Conservation (phyloP, 2,113 vertebrate species). For the Petroica traversi region DNA sequence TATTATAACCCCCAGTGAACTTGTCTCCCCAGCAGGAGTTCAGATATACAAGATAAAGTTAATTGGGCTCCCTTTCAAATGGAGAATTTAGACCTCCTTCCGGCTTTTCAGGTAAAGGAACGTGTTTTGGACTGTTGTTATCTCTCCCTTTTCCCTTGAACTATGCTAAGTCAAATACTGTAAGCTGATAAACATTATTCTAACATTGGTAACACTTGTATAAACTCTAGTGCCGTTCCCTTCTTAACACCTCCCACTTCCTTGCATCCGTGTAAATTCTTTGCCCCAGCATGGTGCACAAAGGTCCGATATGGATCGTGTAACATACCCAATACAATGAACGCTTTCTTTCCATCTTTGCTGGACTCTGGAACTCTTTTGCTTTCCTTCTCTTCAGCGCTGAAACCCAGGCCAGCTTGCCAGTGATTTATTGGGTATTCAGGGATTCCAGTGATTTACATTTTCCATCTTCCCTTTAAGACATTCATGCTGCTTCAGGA, state of each 20-base stretch:
- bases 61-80: constrained; percentile 45
- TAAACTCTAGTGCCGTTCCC: constrained; percentile 1
- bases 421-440: constrained; percentile 49
- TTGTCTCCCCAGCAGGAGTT: constrained; percentile 39
- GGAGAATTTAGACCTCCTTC: constrained; percentile 49
- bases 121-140: constrained; percentile 50
- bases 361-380: constrained; percentile 20
- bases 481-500: not conserved
- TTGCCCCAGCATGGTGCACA: constrained; percentile 22
- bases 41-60: constrained; percentile 59
- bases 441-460: constrained; percentile 32
- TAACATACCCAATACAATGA: constrained; percentile 44
- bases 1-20: constrained; percentile 49
- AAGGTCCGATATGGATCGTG: constrained; percentile 15
- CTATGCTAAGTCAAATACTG: constrained; percentile 55
- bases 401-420: constrained; percentile 12
- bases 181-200: constrained; percentile 59
- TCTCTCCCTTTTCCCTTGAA: constrained; percentile 66
- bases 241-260: constrained; percentile 45
- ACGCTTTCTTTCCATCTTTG: not conserved
- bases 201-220: constrained; percentile 37
- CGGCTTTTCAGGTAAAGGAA: constrained; percentile 57
- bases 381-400: constrained; percentile 7
- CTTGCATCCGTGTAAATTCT: constrained; percentile 42
- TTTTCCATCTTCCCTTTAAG: constrained; percentile 47